Evolutionary conservation across 2,888 invertebrate species (phyloP).

Genomic region (Pseudanteris insignis): DNA sequence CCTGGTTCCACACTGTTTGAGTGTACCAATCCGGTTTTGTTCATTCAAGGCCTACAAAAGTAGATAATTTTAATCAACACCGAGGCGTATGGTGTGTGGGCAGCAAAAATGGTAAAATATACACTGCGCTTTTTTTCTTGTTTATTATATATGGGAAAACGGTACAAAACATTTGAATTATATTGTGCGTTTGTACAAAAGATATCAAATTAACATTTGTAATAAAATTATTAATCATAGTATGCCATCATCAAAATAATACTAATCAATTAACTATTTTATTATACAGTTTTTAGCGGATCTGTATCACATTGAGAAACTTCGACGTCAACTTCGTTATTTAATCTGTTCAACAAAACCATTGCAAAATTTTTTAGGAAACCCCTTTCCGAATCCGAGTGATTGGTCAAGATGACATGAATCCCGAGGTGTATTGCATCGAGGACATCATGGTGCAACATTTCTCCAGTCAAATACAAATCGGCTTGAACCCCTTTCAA

Average conservation of each 20-base stretch:
- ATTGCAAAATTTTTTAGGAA: constrained; percentile 75
- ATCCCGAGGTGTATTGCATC: constrained; percentile 83
- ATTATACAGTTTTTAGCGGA: constrained; percentile 77
- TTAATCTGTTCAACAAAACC: constrained; percentile 62
- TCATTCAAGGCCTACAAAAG: constrained; percentile 43
- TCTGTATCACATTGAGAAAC: constrained; percentile 81
- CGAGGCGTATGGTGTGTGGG: constrained; percentile 34
- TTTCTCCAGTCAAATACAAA: constrained; percentile 89
- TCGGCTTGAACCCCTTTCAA: constrained; percentile 78
- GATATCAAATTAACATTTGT: too few species aligned
- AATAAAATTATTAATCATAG: too few species aligned
- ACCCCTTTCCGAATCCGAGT: constrained; percentile 93
- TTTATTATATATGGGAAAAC: too few species aligned
- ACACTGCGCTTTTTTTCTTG: constrained; percentile 4
- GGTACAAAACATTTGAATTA: too few species aligned
- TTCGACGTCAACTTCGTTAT: constrained; percentile 71
- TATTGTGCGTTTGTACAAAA: too few species aligned
- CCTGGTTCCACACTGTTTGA: constrained; percentile 38
- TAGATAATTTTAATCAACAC: constrained; percentile 44
- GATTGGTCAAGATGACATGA: constrained; percentile 88
- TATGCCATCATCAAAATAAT: too few species aligned
- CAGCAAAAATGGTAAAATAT: constrained; percentile 21
- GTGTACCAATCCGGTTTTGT: constrained; percentile 45
- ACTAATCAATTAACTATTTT: too few species aligned
- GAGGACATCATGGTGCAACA: constrained; percentile 93